Evolutionary conservation across 2,797 vertebrate species (phyloP).

Genomic region (Spondyliosoma cantharus): DNA sequence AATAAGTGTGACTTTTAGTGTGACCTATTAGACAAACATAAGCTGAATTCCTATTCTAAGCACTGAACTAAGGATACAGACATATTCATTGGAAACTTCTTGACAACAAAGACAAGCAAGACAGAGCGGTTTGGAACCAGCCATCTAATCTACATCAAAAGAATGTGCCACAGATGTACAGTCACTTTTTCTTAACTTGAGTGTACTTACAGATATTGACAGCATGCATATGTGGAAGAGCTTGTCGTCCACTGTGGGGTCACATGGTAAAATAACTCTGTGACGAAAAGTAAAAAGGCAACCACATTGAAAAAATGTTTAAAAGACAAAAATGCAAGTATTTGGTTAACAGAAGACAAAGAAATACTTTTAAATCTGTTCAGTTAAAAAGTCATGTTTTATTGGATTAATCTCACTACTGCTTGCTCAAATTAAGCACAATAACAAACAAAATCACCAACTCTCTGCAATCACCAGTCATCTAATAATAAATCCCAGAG

Average conservation of each 20-base stretch:
- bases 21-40: too few relatives aligned
- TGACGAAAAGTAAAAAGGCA: slow-evolving; percentile 14
- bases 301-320: not conserved
- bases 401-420: not conserved
- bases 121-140: too few relatives aligned
- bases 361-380: not conserved
- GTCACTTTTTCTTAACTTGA: too few relatives aligned
- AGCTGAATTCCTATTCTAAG: too few relatives aligned
- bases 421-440: slow-evolving; percentile 1
- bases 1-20: too few relatives aligned
- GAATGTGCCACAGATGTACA: too few relatives aligned
- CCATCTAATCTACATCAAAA: too few relatives aligned
- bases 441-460: not conserved
- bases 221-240: slow-evolving; percentile 89
- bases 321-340: not conserved
- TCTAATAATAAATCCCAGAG: not conserved
- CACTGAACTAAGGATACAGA: too few relatives aligned
- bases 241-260: slow-evolving; percentile 83
- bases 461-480: not conserved
- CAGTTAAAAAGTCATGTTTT: too few relatives aligned
- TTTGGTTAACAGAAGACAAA: not conserved
- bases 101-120: too few relatives aligned
- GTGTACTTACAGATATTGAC: slow-evolving; percentile 89
- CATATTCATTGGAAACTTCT: not conserved
- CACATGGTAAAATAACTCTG: slow-evolving; percentile 85